Base-by-base conservation (phyloP, 2,797 vertebrate genomes). In the Spea hammondii region DNA sequence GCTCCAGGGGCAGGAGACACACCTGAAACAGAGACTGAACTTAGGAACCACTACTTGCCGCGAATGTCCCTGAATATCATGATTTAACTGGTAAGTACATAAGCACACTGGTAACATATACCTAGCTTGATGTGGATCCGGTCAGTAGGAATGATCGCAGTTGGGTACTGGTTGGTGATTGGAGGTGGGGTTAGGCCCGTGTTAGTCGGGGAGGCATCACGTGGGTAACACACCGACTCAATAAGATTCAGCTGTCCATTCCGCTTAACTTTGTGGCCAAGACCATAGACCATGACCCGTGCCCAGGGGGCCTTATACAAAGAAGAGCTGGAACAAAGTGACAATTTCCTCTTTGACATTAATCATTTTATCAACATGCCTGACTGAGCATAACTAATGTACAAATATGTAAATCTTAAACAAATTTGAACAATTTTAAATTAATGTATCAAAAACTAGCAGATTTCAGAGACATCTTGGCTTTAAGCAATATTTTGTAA, bases 281-380 rank as follows among this genome's bases (percentile, higher is more conserved):
- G 92, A n/a, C 97, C 96, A 0, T 99, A 99, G 65, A 98, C 94
- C 74, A 99, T 93, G 80, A 99, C 93, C 13, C 97, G 93, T 4
- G 96, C 95, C 98, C 98, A 99, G 0, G 98, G 97, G 17, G 98
- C 97, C 84, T 99, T 99, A 85, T 99, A 99, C 54, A 99, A 90
- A 17, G 96, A 98, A 0, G 97, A 99, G 84, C 98, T 99, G 83
- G 32, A 72, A 72, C 70, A 73, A 66, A 49, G 83, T 3, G 32
- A 68, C 6, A 68, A 32, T 32, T 32, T 32, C 32, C 32, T 32
- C 32, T 1, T 32, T 32, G 1, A 32, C 32, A 1, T 32, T 32
- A 32, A 32, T 32, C 32, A 32, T 32, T 32, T 32, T 32, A 32
- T 32, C 32, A 32, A 32, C 32, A 32, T 32, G 32, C 32, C 32